Evolutionary conservation across 2,113 vertebrate genomes (phyloP), one percentile per base, ranked within the genome.

Genomic region (Tinamus guttatus): DNA sequence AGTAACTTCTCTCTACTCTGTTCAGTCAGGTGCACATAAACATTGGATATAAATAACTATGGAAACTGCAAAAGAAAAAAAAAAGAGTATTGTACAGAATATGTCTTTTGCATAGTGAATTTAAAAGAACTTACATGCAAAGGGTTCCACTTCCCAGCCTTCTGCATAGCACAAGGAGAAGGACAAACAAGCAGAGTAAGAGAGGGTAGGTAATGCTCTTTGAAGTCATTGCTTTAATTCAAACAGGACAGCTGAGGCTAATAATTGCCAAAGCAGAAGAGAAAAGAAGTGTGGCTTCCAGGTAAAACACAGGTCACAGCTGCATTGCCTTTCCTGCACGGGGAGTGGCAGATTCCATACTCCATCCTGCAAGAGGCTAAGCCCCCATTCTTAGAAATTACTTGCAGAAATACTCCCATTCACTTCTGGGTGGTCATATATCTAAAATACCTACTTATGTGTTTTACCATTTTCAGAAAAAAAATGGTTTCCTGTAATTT

Each of bases 101-200:
- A 58, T 40, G 58, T 63, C 9, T 95, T 93, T 81, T 45, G 18
- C n/a, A 73, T 15, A 92, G 54, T 41, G 81, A 79, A 92, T 49
- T 19, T 52, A 73, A 93, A 94, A 82, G 76, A 95, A 99, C 99
- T 99, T 98, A 99, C 99, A 95, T 99, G 98, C 98, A 99, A 98
- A 80, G 99, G 99, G 98, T 99, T 99, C 99, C 99, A 99, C 96
- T 99, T 99, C 83, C 99, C 99, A 97, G 98, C 98, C 99, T 99
- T 98, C 97, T 95, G 95, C 94, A 93, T 30, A 97, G 98, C 98
- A 98, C 86, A 97, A 98, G 81, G 83, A 83, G 98, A 97, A 98
- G 94, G 97, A 97, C 70, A 98, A 97, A 98, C 62, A 98, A 94
- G 4, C 80, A 96, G 82, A 95, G 80, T 98, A 97, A 98, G 97